A percentile compares a stretch with the other conserved stretches of the same genome.
Conservation (phyloP, 53 echinoderm and acorn worm genomes). For the Antedon mediterranea region DNA sequence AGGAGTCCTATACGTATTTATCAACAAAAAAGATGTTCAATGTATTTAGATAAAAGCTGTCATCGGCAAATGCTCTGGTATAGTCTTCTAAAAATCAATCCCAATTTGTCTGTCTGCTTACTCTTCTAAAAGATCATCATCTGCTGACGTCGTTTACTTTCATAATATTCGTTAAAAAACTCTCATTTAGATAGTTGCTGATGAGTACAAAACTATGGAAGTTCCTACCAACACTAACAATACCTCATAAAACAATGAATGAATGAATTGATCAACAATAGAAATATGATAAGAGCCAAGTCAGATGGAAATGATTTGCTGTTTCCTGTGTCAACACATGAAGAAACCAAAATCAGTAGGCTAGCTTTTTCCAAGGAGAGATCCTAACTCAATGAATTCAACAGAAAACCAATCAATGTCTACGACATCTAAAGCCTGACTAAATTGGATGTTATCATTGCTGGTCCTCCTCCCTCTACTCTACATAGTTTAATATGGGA, state of each 20-base stretch:
- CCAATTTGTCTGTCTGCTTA: background rate
- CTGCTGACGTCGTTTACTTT: background rate
- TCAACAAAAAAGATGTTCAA: background rate
- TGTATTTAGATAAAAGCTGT: background rate
- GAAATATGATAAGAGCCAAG: background rate
- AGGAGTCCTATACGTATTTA: background rate
- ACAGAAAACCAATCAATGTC: background rate
- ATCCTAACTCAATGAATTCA: background rate
- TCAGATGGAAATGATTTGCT: background rate
- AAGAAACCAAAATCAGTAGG: background rate
- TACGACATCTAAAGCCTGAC: background rate
- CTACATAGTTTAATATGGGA: background rate
- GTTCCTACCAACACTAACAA: no score
- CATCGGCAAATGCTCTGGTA: background rate
- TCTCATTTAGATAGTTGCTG: background rate
- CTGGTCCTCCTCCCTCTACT: background rate
- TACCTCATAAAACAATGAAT: background rate
- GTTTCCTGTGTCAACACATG: background rate
- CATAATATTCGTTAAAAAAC: background rate
- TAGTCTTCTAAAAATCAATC: background rate
- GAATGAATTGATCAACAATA: background rate
- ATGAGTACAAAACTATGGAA: background rate
- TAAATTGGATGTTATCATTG: background rate
- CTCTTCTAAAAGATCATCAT: background rate
- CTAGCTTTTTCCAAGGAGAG: background rate